Conservation (phyloP, 2,113 vertebrate species). For the Isichthys henryi region DNA sequence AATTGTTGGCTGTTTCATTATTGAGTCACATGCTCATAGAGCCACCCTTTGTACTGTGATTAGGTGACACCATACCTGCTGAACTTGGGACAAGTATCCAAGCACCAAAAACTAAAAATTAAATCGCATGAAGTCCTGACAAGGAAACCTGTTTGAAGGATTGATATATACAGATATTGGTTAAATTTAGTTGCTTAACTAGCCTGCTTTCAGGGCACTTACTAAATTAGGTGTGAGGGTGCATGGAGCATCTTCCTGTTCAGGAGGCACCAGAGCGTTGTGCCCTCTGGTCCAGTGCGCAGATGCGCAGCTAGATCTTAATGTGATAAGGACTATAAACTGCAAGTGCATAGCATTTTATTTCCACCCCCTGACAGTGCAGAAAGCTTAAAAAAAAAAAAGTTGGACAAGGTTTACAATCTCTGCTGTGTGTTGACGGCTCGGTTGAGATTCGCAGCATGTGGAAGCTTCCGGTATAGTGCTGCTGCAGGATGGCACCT, state of each 20-base stretch:
- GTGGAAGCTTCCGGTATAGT: not conserved
- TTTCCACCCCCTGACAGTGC: not conserved
- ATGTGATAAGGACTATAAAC: not conserved
- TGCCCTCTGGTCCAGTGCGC: not conserved
- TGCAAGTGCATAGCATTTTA: not conserved
- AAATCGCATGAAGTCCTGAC: not conserved
- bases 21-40: not conserved
- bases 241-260: not conserved
- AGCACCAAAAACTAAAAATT: not conserved
- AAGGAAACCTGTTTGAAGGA: not conserved
- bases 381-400: not conserved
- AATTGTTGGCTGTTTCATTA: not conserved
- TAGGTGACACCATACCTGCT: not conserved
- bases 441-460: not conserved
- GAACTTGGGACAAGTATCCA: not conserved
- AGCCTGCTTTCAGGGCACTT: not conserved
- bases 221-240: not conserved
- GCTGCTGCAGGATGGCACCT: not conserved
- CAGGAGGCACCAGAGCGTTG: not conserved
- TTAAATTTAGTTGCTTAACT: not conserved
- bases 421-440: not conserved
- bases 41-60: not conserved
- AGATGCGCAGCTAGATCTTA: not conserved
- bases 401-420: not conserved
- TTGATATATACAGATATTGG: not conserved